These are phyloP conservation scores for Oithona nana DNA, from an alignment of 2,888 invertebrate genomes.

Conservation along the genomic window DNA sequence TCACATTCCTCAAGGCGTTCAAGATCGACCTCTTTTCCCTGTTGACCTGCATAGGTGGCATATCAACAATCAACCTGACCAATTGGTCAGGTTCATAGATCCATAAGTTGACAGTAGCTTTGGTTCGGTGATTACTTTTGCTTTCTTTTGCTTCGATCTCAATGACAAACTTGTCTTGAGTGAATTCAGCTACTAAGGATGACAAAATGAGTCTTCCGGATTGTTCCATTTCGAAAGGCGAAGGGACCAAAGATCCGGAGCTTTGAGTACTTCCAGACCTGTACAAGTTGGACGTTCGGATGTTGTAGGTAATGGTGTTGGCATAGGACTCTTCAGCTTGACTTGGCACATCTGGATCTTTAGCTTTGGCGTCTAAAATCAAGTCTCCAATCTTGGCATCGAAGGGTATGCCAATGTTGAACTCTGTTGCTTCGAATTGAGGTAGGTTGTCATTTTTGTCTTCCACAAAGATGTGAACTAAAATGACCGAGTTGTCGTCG, in stretches of 20 bases:
- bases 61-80: constrained; percentile 61
- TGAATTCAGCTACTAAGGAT: constrained; percentile 66
- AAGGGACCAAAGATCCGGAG: constrained; percentile 61
- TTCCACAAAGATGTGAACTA: constrained; percentile 47
- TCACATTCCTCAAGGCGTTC: constrained; percentile 50
- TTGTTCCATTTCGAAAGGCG: constrained; percentile 50
- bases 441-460: constrained; percentile 76
- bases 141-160: constrained; percentile 63
- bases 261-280: constrained; percentile 22
- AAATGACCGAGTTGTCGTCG: constrained; percentile 47
- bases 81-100: constrained; percentile 65
- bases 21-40: constrained; percentile 49
- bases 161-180: constrained; percentile 64
- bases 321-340: constrained; percentile 19
- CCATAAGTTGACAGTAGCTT: constrained; percentile 66
- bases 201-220: constrained; percentile 53
- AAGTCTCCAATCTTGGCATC: constrained; percentile 25
- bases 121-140: constrained; percentile 54
- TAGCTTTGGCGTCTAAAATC: constrained; percentile 22
- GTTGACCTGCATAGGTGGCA: constrained; percentile 54
- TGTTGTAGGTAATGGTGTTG: constrained; percentile 20
- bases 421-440: constrained; percentile 41
- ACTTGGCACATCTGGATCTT: constrained; percentile 21
- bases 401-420: constrained; percentile 34
- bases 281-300: constrained; percentile 23